phyloP scores from a whole-genome alignment of 1,140 invertebrate species.

The Drosophila ohnishii region DNA sequence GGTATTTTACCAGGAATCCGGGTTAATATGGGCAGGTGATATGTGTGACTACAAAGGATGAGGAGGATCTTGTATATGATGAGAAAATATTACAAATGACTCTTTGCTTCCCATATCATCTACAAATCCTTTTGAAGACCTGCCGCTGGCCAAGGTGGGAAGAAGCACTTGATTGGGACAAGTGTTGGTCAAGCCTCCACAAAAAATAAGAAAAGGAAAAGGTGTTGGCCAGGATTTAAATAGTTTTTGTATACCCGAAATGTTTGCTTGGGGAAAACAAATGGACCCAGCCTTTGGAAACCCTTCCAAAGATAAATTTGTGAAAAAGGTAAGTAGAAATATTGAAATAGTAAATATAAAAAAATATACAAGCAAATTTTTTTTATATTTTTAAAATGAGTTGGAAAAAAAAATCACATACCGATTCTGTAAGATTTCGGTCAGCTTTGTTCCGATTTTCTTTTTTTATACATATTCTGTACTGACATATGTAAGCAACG shows the following conservation, averaged over 20 bases:
- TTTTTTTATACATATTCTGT: too few relatives aligned
- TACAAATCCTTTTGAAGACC: conserved; percentile 28
- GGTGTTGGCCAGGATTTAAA: conserved; percentile 30
- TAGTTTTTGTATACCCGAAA: not conserved
- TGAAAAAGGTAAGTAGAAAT: not conserved
- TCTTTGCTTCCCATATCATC: conserved; percentile 25
- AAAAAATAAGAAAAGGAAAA: not conserved
- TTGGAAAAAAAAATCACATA: too few relatives aligned
- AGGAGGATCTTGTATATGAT: conserved; percentile 11
- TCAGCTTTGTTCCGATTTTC: too few relatives aligned
- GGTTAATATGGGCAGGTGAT: conserved; percentile 68
- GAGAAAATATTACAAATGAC: conserved; percentile 58
- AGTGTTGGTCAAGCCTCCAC: conserved; percentile 9
- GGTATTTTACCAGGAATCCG: conserved; percentile 62
- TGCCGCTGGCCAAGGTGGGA: conserved; percentile 32
- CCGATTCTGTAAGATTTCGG: too few relatives aligned
- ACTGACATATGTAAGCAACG: too few relatives aligned
- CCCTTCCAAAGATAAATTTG: not conserved
- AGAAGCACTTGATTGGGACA: conserved; percentile 24
- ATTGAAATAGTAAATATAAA: not conserved
- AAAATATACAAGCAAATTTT: too few relatives aligned
- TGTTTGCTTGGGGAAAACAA: conserved; percentile 9
- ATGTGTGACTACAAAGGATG: conserved; percentile 20
- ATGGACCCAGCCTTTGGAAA: too few relatives aligned
- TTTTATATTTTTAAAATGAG: too few relatives aligned